Conservation (phyloP, 2,888 invertebrate genomes). For the Macrosiphum euphorbiae region DNA sequence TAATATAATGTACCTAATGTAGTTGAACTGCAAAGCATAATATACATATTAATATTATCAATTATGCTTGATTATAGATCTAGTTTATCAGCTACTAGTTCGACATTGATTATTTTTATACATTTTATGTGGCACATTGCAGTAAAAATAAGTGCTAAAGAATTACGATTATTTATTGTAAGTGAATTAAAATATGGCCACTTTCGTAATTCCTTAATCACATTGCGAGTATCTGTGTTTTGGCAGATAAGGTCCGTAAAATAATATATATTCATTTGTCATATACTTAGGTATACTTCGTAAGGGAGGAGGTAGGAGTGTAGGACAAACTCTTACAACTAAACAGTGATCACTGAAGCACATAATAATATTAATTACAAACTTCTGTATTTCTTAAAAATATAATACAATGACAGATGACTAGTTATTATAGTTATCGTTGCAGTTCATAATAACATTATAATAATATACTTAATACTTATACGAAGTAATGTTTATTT, state of each 20-base stretch:
- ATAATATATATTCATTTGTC: neutral
- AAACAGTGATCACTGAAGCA: neutral
- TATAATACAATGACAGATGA: neutral
- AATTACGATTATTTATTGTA: neutral
- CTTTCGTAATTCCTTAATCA: neutral
- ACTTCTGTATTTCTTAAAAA: neutral
- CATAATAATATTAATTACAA: neutral
- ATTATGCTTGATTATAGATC: neutral
- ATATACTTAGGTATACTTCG: too few relatives aligned
- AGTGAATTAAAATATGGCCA: neutral
- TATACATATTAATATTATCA: too few relatives aligned
- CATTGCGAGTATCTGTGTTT: neutral
- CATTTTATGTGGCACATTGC: neutral
- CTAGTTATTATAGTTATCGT: neutral
- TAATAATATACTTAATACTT: neutral
- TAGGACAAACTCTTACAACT: neutral
- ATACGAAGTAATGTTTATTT: neutral
- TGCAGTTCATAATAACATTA: neutral
- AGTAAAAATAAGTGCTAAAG: neutral
- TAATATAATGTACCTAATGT: neutral
- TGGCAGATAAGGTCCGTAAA: neutral
- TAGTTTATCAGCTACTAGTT: neutral
- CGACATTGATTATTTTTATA: neutral
- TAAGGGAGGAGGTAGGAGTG: neutral
- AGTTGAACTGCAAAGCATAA: neutral